These are phyloP conservation scores for Sminthurinus aureus DNA, from an alignment of 2,888 invertebrate genomes.

Conservation along the genomic window DNA sequence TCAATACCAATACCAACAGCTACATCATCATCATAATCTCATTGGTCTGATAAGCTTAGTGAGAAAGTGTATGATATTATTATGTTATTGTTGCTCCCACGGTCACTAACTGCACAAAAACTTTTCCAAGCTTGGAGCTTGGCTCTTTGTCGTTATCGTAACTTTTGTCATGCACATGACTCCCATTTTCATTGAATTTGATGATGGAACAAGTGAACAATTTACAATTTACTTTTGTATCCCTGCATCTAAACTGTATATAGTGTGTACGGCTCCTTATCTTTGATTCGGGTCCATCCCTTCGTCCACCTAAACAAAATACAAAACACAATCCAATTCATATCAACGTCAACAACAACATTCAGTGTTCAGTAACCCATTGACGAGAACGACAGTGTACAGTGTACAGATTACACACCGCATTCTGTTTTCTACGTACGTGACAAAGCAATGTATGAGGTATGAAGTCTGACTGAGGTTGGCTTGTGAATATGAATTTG, in stretches of 20 bases:
- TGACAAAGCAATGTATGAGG: no score
- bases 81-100: constrained; percentile 37
- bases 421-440: no score
- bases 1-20: no score
- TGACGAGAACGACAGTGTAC: no score
- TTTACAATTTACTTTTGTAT: constrained; percentile 5
- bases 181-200: not conserved
- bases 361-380: no score
- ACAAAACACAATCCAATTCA: no score
- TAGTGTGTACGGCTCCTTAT: not conserved
- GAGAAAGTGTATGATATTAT: constrained; percentile 44
- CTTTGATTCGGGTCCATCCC: not conserved
- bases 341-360: no score
- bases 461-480: no score
- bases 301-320: not conserved
- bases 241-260: not conserved
- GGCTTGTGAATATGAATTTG: not conserved
- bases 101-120: constrained; percentile 14
- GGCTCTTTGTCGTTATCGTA: not conserved
- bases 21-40: no score
- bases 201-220: constrained; percentile 21
- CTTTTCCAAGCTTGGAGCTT: not conserved
- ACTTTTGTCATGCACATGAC: not conserved
- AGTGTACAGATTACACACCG: no score
- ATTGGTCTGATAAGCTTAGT: constrained; percentile 40